These are phyloP conservation scores for Anguilla marmorata DNA, from an alignment of 2,797 vertebrate species.

Conservation along the genomic window DNA sequence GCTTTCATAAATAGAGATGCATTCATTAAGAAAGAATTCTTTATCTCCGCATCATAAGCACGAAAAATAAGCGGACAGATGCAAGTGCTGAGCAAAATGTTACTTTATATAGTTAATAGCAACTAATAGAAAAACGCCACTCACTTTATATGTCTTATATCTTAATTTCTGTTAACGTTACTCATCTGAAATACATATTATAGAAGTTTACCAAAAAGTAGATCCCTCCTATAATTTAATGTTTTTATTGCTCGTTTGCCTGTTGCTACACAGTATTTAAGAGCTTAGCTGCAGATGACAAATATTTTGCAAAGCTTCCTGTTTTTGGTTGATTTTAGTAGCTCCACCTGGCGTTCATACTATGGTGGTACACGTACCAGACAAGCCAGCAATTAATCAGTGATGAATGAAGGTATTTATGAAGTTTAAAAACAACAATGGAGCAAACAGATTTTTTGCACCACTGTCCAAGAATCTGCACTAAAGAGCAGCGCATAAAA, in stretches of 20 bases:
- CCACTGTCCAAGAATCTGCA: not conserved
- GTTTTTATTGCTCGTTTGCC: not conserved
- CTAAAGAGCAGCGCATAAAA: not conserved
- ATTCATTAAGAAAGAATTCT: not conserved
- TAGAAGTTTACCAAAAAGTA: not conserved
- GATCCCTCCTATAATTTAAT: not conserved
- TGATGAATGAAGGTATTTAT: not conserved
- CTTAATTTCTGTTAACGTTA: not conserved
- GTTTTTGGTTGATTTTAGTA: not conserved
- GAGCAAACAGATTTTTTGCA: not conserved
- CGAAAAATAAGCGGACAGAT: not conserved
- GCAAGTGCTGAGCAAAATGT: not conserved
- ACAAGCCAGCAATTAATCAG: not conserved
- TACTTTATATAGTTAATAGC: not conserved
- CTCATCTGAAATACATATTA: not conserved
- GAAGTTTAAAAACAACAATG: not conserved
- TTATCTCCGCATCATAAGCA: not conserved
- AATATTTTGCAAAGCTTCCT: not conserved
- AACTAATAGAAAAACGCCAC: not conserved
- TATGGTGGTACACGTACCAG: not conserved
- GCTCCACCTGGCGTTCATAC: constrained; percentile 27
- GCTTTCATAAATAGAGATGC: not conserved
- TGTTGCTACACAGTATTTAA: not conserved
- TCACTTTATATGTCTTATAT: not conserved
- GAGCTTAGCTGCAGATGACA: not conserved